Evolutionary conservation across 2,113 vertebrate genomes (phyloP), one percentile per base, ranked within the genome.

Genomic region (Neolamprologus caudopunctatus): DNA sequence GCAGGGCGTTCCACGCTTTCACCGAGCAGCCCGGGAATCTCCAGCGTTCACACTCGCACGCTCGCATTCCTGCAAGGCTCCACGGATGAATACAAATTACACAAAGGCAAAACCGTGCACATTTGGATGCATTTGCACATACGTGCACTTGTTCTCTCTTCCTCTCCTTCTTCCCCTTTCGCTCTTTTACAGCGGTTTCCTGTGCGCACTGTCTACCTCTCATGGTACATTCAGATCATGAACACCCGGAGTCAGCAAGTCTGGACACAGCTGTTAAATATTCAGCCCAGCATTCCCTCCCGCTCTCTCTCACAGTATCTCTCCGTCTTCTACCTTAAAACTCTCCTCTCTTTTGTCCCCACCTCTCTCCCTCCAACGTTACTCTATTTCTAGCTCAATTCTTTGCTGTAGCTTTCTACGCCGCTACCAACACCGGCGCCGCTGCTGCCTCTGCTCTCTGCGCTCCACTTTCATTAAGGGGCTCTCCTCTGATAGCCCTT

Each of bases 401-500:
- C 47, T 54, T 83, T 24, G 73, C 82, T 75, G 81, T 10, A 51
- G 71, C 83, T 68, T 87, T 90, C 88, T 40, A 31, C 83, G 28
- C 87, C 50, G 55, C 45, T 78, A 68, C 82, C 84, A 53, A 87
- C 58, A 61, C 51, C 26, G 28, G 82, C 51, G 4, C 71, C 5
- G 13, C 84, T 19, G 66, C 88, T 26, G 84, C 88, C 84, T 55
- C 90, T 51, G 88, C 90, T 93, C 92, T 93, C 94, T 19, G 68
- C 54, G 83, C 87, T 93, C 89, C 93, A 87, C 94, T 95, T 96
- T 96, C 93, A 95, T 96, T 94, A 94, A 95, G 93, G 93, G 93
- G 85, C 91, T 94, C 92, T 95, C 92, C 92, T 95, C 94, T 94
- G 95, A 96, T 94, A 93, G 94, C 93, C 94, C 95, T 95, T 92